Base-by-base conservation (phyloP, 1,140 invertebrate genomes). In the Drosophila bifasciata region DNA sequence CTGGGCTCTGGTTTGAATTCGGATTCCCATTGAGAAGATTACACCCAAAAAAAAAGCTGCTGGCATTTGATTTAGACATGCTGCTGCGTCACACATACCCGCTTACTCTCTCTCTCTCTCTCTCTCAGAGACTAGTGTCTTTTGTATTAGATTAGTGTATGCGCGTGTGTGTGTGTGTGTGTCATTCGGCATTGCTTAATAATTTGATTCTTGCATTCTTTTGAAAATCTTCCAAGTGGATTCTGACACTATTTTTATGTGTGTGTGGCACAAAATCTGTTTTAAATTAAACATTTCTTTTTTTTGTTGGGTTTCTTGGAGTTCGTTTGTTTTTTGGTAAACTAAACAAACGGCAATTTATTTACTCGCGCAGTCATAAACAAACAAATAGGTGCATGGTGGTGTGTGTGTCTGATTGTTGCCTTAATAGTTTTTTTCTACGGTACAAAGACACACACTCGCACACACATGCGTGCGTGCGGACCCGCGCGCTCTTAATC, bases 131-230 rank as follows among this genome's bases (percentile, higher is more conserved):
- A 36, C 11, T 21, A 40, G 16, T 8, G 16, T 23, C 15, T 41
- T 41, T 8, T 23, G 19, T 17, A n/a, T 56, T 36, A 36, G 32
- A 13, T 36, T 4, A 13, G 11, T 56, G 15, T 9, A 46, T n/a
- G n/a, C n/a, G n/a, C n/a, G 4, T 23, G 0, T 44, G 19, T 44
- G 28, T 64, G 21, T 77, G 51, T 59, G 16, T 51, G 51, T 81
- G 79, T 74, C 79, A 55, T 70, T 76, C 79, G 36, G 58, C 32
- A 85, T 84, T 85, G 76, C 81, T 70, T 28, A 85, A 84, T 86
- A 58, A 57, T 52, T 84, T 74, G 60, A 49, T 49, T 60, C 58
- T 71, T 60, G 46, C 46, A 32, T 61, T 43, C 57, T 57, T 61
- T 78, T 61, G n/a, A 60, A 48, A 36, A 49, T 69, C 52, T 59